These are phyloP conservation scores for Melozone crissalis DNA, from an alignment of 2,113 vertebrate genomes.

Conservation along the genomic window DNA sequence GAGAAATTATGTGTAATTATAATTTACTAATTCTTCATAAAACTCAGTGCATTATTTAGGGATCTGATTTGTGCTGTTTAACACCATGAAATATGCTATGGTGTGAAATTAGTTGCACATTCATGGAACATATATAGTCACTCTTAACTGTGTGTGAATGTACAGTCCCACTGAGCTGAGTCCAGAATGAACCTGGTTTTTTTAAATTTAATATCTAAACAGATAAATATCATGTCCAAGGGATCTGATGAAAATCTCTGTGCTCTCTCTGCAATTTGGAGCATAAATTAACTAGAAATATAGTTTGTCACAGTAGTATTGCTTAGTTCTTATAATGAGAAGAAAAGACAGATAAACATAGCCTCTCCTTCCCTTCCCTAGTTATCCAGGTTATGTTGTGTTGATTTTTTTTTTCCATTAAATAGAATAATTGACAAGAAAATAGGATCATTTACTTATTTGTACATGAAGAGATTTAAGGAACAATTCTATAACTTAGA, in stretches of 20 bases:
- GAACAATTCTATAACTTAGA: background rate
- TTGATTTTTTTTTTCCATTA: background rate
- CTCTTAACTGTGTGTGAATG: background rate
- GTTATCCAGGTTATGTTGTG: background rate
- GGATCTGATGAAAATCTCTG: background rate
- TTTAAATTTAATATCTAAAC: background rate
- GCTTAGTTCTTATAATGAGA: background rate
- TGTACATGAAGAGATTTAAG: rapidly evolving
- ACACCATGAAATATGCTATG: background rate
- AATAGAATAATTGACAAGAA: background rate
- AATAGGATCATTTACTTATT: background rate
- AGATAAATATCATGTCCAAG: background rate
- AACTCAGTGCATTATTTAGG: background rate
- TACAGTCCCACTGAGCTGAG: background rate
- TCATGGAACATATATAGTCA: background rate
- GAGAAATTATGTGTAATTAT: background rate
- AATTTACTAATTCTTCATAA: background rate
- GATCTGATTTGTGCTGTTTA: background rate
- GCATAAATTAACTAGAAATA: background rate
- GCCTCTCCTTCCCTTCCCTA: background rate
- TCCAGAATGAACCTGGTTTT: background rate
- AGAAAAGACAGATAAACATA: background rate
- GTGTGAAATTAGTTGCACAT: background rate
- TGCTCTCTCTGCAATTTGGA: background rate
- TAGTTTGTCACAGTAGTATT: background rate